Evolutionary conservation across 2,888 invertebrate genomes (phyloP).

Genomic region (Silvanus unidentatus): DNA sequence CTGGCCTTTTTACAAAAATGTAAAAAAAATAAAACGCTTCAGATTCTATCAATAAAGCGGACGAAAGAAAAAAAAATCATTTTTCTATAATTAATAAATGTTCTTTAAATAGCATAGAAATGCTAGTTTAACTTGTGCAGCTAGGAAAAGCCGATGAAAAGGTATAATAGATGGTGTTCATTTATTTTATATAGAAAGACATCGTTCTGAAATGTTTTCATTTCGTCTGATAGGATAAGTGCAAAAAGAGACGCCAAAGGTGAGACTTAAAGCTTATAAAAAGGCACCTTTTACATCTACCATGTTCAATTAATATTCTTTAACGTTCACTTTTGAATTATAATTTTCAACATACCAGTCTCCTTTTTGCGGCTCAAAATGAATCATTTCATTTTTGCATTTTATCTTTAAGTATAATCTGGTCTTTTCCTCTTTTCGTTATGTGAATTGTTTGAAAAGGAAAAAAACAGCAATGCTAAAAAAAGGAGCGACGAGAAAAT

Average conservation of each 20-base stretch:
- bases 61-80: too few relatives aligned
- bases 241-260: conserved; percentile 12
- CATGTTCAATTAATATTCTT: conserved; percentile 19
- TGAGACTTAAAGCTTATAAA: conserved; percentile 12
- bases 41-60: too few relatives aligned
- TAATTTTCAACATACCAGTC: conserved; percentile 9
- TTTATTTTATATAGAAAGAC: conserved; percentile 1
- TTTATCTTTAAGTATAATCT: conserved; percentile 3
- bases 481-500: conserved; percentile 11
- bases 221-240: conserved; percentile 14
- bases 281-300: conserved; percentile 7
- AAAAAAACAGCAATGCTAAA: conserved; percentile 3
- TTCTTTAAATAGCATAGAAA: too few relatives aligned
- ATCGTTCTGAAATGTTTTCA: conserved; percentile 15
- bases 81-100: too few relatives aligned
- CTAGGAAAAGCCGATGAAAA: conserved; percentile 10
- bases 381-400: conserved; percentile 10
- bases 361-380: conserved; percentile 12
- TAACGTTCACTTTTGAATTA: conserved; percentile 13
- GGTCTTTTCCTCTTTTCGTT: conserved; percentile 15
- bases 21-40: too few relatives aligned
- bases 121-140: too few relatives aligned
- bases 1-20: too few relatives aligned
- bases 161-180: conserved; percentile 6
- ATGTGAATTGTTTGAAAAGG: conserved; percentile 17